A percentile compares a stretch with the other conserved stretches of the same genome.
Evolutionary conservation across 2,113 vertebrate species (phyloP).

Genomic region (Dicerorhinus sumatrensis): DNA sequence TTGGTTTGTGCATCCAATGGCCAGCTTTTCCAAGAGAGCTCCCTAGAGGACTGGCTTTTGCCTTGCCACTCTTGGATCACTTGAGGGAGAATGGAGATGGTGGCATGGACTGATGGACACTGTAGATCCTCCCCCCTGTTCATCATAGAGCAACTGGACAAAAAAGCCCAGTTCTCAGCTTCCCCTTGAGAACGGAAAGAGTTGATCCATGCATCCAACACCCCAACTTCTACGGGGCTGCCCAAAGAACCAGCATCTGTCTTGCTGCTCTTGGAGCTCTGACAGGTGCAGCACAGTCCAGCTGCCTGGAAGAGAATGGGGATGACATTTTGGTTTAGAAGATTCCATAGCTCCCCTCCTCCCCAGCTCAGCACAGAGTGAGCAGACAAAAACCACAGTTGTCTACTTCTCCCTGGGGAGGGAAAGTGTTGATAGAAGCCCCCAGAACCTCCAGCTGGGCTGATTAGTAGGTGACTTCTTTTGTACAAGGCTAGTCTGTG

Average conservation of each 20-base stretch:
- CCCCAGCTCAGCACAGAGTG: not conserved
- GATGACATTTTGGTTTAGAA: not conserved
- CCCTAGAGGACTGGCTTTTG: not conserved
- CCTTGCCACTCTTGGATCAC: not conserved
- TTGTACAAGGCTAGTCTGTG: not conserved
- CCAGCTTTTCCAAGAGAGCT: not conserved
- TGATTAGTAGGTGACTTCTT: not conserved
- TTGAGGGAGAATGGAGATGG: not conserved
- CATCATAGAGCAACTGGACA: not conserved
- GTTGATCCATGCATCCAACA: not conserved
- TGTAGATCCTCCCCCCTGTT: not conserved
- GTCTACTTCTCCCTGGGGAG: not conserved
- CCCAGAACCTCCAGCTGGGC: not conserved
- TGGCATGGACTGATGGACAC: not conserved
- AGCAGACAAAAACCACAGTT: not conserved
- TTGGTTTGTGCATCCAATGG: not conserved
- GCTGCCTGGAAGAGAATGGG: not conserved
- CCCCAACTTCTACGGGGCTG: not conserved
- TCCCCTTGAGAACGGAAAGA: not conserved
- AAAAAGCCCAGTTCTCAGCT: not conserved
- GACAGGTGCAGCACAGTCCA: not conserved
- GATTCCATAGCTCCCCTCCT: not conserved
- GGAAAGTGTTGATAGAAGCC: not conserved
- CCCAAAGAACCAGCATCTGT: not conserved
- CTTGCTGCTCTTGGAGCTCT: not conserved